Conservation (phyloP, 2,888 invertebrate species). For the Heliothis peltigera region DNA sequence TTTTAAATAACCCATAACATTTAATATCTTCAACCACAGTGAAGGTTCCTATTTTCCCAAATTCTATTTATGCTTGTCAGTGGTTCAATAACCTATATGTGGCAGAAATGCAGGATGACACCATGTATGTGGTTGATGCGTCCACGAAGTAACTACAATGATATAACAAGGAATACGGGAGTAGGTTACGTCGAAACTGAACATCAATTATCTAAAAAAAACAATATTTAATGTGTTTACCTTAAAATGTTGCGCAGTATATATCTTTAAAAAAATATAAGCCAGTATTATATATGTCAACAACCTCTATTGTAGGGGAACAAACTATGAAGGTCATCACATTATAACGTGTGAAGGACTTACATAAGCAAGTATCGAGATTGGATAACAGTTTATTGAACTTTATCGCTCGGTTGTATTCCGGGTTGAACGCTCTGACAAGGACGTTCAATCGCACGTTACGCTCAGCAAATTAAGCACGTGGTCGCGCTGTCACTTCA, state of each 20-base stretch:
- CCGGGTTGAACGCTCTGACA: constrained; percentile 85
- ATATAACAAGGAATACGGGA: no score
- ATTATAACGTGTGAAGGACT: constrained; percentile 77
- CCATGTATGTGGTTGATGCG: background rate
- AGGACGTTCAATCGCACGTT: constrained; percentile 81
- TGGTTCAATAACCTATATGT: no score
- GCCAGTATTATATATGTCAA: constrained; percentile 63
- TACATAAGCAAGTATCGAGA: constrained; percentile 77
- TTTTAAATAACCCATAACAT: no score
- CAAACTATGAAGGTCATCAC: constrained; percentile 81
- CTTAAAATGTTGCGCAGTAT: constrained; percentile 7
- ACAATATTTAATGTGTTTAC: constrained; percentile 5
- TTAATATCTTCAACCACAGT: no score
- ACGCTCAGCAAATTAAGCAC: constrained; percentile 67
- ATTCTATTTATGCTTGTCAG: no score
- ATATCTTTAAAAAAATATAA: constrained; percentile 36
- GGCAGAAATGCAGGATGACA: no score
- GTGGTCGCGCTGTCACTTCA: constrained; percentile 56
- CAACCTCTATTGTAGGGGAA: constrained; percentile 67
- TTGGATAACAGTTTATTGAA: constrained; percentile 78
- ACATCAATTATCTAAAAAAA: background rate
- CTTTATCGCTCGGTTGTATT: constrained; percentile 77
- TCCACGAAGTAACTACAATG: background rate
- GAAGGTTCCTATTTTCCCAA: no score
- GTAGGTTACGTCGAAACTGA: constrained; percentile 4